Evolutionary conservation across 2,113 vertebrate species (phyloP).

Genomic region (Alaudala cheleensis): DNA sequence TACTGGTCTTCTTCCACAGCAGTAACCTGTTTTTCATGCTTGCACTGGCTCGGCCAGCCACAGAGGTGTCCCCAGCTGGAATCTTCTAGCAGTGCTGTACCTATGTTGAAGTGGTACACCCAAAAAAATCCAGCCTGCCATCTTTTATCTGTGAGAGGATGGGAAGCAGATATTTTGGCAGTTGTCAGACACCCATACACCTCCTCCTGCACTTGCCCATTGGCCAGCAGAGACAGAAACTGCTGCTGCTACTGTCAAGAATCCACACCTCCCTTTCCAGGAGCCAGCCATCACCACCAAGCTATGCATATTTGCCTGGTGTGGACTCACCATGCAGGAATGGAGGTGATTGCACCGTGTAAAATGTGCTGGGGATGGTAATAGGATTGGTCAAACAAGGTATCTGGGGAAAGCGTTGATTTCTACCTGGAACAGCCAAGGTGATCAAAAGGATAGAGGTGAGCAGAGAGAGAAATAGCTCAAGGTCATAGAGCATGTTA

Average conservation of each 20-base stretch:
- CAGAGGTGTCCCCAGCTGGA: background rate
- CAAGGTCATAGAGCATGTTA: background rate
- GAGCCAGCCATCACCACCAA: background rate
- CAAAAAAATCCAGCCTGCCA: background rate
- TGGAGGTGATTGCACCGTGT: background rate
- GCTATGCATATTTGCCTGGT: accelerated
- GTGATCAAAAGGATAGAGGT: background rate
- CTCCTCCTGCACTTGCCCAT: background rate
- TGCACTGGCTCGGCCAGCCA: background rate
- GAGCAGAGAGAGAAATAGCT: background rate
- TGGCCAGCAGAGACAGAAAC: background rate
- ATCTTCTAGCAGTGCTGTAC: background rate
- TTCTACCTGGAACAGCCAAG: background rate
- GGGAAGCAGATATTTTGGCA: background rate
- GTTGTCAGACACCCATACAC: background rate
- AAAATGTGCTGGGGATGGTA: background rate
- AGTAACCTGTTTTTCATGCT: background rate
- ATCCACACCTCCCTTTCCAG: background rate
- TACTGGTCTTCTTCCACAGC: background rate
- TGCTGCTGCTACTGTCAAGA: background rate
- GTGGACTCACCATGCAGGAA: background rate
- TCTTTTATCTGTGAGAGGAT: background rate
- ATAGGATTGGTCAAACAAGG: background rate
- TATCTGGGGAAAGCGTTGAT: background rate
- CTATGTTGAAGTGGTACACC: accelerated